Percentiles rank a stretch among this genome's conserved stretches.
Conservation (phyloP, 2,113 vertebrate genomes). For the Gnathonemus echidnorhynchus region DNA sequence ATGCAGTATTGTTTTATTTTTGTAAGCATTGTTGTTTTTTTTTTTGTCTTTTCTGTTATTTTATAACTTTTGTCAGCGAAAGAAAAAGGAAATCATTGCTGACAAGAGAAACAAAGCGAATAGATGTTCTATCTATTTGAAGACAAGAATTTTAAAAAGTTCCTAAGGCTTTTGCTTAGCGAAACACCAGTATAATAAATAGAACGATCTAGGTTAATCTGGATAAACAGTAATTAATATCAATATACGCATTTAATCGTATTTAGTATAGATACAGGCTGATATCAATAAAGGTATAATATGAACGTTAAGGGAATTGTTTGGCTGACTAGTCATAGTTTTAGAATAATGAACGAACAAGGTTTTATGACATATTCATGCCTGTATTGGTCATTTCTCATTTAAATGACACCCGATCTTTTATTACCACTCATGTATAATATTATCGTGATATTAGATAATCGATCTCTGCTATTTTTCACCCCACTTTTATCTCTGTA, state of each 20-base stretch:
- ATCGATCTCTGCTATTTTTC: neutral
- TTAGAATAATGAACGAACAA: neutral
- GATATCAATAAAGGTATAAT: neutral
- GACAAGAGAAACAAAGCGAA: neutral
- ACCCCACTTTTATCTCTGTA: neutral
- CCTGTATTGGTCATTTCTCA: neutral
- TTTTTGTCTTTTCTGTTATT: neutral
- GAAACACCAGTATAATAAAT: neutral
- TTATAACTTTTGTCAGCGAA: neutral
- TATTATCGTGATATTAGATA: neutral
- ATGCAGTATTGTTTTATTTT: slow-evolving; percentile 1
- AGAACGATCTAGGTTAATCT: neutral
- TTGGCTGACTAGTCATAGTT: neutral
- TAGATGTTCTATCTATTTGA: neutral
- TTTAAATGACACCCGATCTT: neutral
- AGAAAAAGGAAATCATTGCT: neutral
- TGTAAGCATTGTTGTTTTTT: neutral
- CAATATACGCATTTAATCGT: neutral
- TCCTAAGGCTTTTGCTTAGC: neutral
- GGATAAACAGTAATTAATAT: neutral
- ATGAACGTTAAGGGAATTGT: neutral
- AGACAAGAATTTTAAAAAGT: neutral
- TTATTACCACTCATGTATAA: neutral
- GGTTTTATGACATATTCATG: neutral
- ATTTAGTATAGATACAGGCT: neutral